Evolutionary conservation across 2,888 invertebrate genomes (phyloP).

Genomic region (Eristalis tenax): DNA sequence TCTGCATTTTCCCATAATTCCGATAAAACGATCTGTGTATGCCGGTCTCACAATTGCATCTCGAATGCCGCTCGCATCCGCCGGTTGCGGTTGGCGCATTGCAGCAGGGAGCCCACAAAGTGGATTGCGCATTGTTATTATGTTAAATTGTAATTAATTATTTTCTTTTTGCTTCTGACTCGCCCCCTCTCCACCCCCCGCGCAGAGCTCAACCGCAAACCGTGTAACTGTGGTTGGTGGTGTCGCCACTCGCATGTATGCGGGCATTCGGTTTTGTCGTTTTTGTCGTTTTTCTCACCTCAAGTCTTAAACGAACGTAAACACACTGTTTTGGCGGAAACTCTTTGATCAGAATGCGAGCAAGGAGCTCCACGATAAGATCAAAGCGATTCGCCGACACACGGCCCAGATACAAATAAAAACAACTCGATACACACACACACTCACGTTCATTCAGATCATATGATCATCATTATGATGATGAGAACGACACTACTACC

Average conservation of each 20-base stretch:
- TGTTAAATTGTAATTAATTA: conserved; percentile 70
- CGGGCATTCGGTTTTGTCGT: conserved; percentile 50
- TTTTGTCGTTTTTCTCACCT: conserved; percentile 73
- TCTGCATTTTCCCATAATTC: conserved; percentile 64
- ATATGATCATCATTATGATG: conserved; percentile 32
- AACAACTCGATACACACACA: conserved; percentile 47
- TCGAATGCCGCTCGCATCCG: conserved; percentile 39
- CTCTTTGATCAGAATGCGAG: conserved; percentile 82
- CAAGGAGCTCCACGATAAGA: conserved; percentile 81
- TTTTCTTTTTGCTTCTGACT: conserved; percentile 4
- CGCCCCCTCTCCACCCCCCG: conserved; percentile 17
- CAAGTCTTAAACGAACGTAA: conserved; percentile 74
- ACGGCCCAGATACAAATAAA: conserved; percentile 66
- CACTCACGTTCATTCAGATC: conserved; percentile 1
- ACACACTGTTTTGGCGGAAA: conserved; percentile 80
- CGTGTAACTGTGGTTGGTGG: conserved; percentile 64
- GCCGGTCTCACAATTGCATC: conserved; percentile 40
- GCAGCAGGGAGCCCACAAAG: conserved; percentile 24
- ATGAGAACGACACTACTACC: conserved; percentile 28
- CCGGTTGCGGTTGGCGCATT: neutral
- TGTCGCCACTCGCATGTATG: conserved; percentile 61
- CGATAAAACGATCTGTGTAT: conserved; percentile 58
- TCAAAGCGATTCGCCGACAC: conserved; percentile 80
- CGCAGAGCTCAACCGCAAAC: too few relatives aligned
- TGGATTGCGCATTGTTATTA: conserved; percentile 68